Conservation (phyloP, 2,113 vertebrate species). For the Aptenodytes patagonicus region DNA sequence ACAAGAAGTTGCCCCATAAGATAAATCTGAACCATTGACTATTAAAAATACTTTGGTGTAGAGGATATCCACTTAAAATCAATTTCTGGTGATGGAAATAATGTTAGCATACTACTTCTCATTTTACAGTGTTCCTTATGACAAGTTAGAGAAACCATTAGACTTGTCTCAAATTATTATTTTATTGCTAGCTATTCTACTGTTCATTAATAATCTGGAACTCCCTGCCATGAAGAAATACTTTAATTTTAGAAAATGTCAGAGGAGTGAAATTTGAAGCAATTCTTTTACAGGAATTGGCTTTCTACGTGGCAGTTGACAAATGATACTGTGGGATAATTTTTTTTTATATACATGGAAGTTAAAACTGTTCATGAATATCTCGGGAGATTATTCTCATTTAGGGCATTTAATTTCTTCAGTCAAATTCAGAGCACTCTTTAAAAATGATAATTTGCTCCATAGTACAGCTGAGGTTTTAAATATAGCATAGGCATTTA, state of each 20-base stretch:
- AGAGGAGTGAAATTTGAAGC: slow-evolving; percentile 22
- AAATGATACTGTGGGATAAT: background rate
- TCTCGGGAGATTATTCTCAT: background rate
- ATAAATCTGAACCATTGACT: background rate
- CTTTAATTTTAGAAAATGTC: slow-evolving; percentile 46
- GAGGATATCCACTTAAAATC: background rate
- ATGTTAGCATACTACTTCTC: background rate
- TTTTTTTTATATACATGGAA: background rate
- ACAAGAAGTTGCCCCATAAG: background rate
- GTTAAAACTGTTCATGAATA: background rate
- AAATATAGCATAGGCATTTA: background rate
- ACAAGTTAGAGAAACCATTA: slow-evolving; percentile 28
- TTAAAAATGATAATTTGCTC: background rate
- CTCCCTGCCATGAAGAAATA: background rate
- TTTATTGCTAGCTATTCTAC: slow-evolving; percentile 36
- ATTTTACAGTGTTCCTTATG: background rate
- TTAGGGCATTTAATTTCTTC: slow-evolving; percentile 12
- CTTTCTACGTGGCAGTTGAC: slow-evolving; percentile 1
- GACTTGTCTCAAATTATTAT: slow-evolving; percentile 19
- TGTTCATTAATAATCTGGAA: slow-evolving; percentile 52
- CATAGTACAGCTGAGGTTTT: background rate
- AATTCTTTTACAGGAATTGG: background rate
- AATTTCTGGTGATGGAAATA: background rate
- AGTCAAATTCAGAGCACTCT: background rate
- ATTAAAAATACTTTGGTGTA: background rate